Percentiles rank a stretch among this genome's conserved stretches.
phyloP scores from a whole-genome alignment of 2,113 vertebrate species.

The Microcebus lehilahytsara region DNA sequence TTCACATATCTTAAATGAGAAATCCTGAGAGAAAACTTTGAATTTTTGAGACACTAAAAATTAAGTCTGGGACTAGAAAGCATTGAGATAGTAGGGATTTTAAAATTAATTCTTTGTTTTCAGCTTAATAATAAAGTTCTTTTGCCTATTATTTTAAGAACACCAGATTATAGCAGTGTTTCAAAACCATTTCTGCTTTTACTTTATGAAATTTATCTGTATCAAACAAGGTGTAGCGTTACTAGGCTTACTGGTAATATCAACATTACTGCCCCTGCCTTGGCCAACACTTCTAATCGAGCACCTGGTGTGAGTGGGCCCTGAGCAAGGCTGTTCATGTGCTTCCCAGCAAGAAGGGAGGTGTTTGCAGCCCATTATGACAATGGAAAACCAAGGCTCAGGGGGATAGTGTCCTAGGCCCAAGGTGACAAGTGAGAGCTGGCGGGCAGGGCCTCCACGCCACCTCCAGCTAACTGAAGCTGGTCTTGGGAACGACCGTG shows the following conservation, averaged over 20 bases:
- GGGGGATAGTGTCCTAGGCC: not conserved
- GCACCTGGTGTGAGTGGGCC: fast-evolving
- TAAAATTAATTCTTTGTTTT: not conserved
- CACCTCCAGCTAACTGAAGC: not conserved
- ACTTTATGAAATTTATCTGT: not conserved
- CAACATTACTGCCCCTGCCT: not conserved
- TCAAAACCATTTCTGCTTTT: slow-evolving; percentile 7
- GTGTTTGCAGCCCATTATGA: too few relatives aligned
- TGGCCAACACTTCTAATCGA: fast-evolving
- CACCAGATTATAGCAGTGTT: not conserved
- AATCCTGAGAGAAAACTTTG: slow-evolving; percentile 30
- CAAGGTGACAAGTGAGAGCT: not conserved
- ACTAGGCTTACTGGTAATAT: not conserved
- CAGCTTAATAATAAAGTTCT: not conserved
- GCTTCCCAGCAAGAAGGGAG: not conserved
- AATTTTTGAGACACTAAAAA: slow-evolving; percentile 8
- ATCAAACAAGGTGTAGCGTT: not conserved
- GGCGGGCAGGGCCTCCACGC: not conserved
- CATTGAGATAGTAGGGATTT: not conserved
- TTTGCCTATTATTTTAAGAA: not conserved
- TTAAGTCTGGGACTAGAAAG: not conserved
- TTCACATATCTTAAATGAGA: not conserved
- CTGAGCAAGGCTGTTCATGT: not conserved
- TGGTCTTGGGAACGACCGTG: not conserved
- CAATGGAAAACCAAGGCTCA: not conserved